phyloP scores from a whole-genome alignment of 2,888 invertebrate genomes.

The Ophion slaviceki region DNA sequence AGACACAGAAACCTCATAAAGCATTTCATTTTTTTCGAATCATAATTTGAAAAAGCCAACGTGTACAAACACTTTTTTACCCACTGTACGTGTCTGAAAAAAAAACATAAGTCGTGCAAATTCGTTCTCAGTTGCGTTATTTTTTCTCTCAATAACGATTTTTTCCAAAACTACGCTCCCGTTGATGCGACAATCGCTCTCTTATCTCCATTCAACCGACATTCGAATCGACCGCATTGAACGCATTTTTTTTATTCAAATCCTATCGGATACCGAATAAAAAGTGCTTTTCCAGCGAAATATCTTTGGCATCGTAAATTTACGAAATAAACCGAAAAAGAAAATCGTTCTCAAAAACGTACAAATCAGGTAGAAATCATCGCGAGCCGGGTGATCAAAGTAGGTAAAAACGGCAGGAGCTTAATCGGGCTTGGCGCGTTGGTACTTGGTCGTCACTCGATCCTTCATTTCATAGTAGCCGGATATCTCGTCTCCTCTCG shows the following conservation, averaged over 20 bases:
- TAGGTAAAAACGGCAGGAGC: neutral
- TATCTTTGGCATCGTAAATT: no score
- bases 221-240: neutral
- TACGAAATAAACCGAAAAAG: no score
- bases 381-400: neutral
- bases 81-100: no score
- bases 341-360: neutral
- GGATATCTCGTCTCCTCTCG: slow-evolving; percentile 57
- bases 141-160: neutral
- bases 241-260: neutral
- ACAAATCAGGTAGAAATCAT: neutral
- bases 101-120: neutral
- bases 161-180: neutral
- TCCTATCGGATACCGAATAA: neutral
- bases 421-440: slow-evolving; percentile 34
- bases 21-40: no score
- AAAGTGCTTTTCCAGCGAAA: neutral
- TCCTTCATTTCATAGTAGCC: slow-evolving; percentile 45
- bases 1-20: no score
- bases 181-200: neutral
- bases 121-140: neutral
- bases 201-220: neutral
- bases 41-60: no score
- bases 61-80: no score
- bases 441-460: slow-evolving; percentile 35